These are phyloP conservation scores for Pelagia noctiluca DNA, from an alignment of 30 jellyfish, hydroid and myxozoan species.

Conservation along the genomic window DNA sequence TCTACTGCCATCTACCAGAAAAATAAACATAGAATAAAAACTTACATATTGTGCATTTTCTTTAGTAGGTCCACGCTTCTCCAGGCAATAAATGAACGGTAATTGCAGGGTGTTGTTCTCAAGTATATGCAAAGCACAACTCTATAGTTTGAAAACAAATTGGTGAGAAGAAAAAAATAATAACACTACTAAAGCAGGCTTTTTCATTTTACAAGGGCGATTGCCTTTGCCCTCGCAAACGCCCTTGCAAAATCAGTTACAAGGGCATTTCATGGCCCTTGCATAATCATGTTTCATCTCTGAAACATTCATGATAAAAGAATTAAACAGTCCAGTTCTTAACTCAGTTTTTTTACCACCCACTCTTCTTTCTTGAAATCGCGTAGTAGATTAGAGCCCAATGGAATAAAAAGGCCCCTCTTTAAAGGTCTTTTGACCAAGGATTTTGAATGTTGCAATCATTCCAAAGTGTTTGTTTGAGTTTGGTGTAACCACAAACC, in stretches of 20 bases:
- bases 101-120: slow-evolving; percentile 42
- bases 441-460: too few relatives aligned
- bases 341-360: too few relatives aligned
- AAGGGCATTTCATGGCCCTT: background rate
- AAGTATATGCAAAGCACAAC: slow-evolving; percentile 76
- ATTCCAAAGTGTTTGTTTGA: too few relatives aligned
- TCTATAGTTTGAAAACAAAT: slow-evolving; percentile 34
- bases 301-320: background rate
- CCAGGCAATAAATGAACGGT: slow-evolving; percentile 88
- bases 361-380: too few relatives aligned
- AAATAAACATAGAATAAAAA: background rate
- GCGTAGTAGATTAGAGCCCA: too few relatives aligned
- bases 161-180: background rate
- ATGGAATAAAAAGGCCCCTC: too few relatives aligned
- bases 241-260: too few relatives aligned
- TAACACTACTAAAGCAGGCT: background rate
- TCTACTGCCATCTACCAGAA: too few relatives aligned
- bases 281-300: background rate
- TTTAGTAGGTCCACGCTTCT: slow-evolving; percentile 61
- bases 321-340: background rate
- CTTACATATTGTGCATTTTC: slow-evolving; percentile 72
- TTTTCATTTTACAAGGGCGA: background rate
- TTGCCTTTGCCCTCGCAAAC: too few relatives aligned
- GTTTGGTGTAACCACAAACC: too few relatives aligned
- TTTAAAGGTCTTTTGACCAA: too few relatives aligned